A percentile compares a stretch with the other conserved stretches of the same genome.
phyloP scores from a whole-genome alignment of 2,888 invertebrate genomes.

The Spisula subtruncata region DNA sequence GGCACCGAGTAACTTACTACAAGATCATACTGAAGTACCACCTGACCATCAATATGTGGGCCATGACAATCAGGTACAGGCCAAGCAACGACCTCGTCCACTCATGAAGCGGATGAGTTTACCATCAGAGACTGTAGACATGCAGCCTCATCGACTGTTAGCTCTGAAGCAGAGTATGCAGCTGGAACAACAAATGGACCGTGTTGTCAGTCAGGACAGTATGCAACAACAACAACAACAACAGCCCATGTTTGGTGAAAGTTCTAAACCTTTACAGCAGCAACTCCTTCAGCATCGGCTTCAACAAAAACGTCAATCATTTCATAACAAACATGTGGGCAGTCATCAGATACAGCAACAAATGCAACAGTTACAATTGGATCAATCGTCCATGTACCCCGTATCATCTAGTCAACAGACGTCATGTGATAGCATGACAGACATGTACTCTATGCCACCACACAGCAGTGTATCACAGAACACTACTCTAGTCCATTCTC shows the following conservation, averaged over 20 bases:
- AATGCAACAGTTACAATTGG: conserved; percentile 82
- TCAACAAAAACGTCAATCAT: conserved; percentile 94
- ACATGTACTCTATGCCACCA: conserved; percentile 40
- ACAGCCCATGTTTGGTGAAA: conserved; percentile 66
- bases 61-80: conserved; percentile 70
- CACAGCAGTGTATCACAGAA: conserved; percentile 56
- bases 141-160: conserved; percentile 86
- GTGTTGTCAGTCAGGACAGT: conserved; percentile 75
- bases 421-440: conserved; percentile 45
- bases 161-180: conserved; percentile 87
- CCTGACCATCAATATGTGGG: conserved; percentile 60
- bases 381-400: conserved; percentile 69
- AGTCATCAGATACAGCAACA: conserved; percentile 91
- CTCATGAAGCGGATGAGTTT: conserved; percentile 87
- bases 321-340: conserved; percentile 93
- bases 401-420: conserved; percentile 61
- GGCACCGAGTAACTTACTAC: conserved; percentile 69
- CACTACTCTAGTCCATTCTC: conserved; percentile 64
- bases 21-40: conserved; percentile 70
- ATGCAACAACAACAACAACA: conserved; percentile 41
- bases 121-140: conserved; percentile 86
- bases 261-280: conserved; percentile 90
- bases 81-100: conserved; percentile 77
- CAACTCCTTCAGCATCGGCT: conserved; percentile 94
- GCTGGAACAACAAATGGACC: conserved; percentile 86